A percentile compares a stretch with the other conserved stretches of the same genome.
Evolutionary conservation across 1,140 invertebrate species (phyloP).

Genomic region (Heliothis virescens): DNA sequence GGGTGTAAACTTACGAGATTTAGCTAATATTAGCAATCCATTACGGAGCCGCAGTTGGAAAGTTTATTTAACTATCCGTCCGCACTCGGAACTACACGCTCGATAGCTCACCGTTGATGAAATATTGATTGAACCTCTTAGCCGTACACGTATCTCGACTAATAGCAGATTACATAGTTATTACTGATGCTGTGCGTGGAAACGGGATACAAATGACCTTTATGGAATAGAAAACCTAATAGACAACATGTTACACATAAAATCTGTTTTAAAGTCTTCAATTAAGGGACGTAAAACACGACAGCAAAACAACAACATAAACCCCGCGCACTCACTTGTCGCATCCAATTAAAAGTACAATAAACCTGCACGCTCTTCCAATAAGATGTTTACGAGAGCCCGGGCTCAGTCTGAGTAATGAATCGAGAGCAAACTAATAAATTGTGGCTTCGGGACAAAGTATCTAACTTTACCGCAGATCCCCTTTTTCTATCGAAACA

Average conservation of each 20-base stretch:
- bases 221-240: too few species aligned
- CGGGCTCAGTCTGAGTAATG: constrained; percentile 53
- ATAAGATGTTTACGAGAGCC: constrained; percentile 57
- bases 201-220: background rate
- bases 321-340: constrained; percentile 34
- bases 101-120: constrained; percentile 32
- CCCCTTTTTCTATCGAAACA: constrained; percentile 44
- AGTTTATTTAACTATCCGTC: constrained; percentile 47
- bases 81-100: constrained; percentile 33
- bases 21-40: constrained; percentile 83
- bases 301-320: constrained; percentile 11
- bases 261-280: background rate
- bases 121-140: constrained; percentile 45
- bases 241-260: background rate
- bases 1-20: constrained; percentile 75
- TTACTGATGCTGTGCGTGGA: background rate
- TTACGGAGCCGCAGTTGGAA: constrained; percentile 60
- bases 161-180: constrained; percentile 22
- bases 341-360: constrained; percentile 45
- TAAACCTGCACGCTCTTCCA: constrained; percentile 54
- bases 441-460: constrained; percentile 60
- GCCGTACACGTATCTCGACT: constrained; percentile 11
- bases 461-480: constrained; percentile 46
- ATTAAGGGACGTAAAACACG: background rate
- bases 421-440: constrained; percentile 62